Base-by-base conservation (phyloP, 2,888 invertebrate species). In the Gerris lacustris region DNA sequence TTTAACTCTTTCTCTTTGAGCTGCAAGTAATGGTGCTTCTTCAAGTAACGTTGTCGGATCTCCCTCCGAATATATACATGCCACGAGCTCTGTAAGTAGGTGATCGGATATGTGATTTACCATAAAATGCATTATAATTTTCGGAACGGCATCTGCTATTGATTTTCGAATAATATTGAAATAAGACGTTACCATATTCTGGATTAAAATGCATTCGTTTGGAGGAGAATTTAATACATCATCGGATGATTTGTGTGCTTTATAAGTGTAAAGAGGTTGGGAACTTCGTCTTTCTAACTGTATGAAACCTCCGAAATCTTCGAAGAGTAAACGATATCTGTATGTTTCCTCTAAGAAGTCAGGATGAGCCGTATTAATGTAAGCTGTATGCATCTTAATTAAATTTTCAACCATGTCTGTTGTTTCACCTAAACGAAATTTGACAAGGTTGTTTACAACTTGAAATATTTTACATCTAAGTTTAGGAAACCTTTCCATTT, bases 281-380 rank as follows among this genome's bases (percentile, higher is more conserved):
- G 55, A 55, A 55, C 15, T 15, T 15, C 55, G 55, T 55, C 9
- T 11, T 55, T 55, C 55, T 47, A 31, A 17, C 9, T 47, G 69
- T 45, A 67, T 70, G 9, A 45, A 66, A n/a, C 17, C 7, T 6
- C 47, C 31, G 15, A 64, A 69, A 5, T 45, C 44, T 67, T 70
- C 72, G 62, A 66, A 43, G 11, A 55, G 9, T 11, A 55, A 2
- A 9, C 63, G 70, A 7, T 44, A 43, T 9, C 18, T 18, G 17
- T n/a, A 11, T n/a, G 55, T 62, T 63, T 71, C 66, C 69, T 11
- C 55, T 9, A 70, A 76, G 77, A 87, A 87, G 77, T 87, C 87
- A 1, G 87, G 87, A 77, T 87, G 87, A 75, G 84, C 85, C 6
- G 86, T 87, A 79, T 87, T 87, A 73, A 87, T 86, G 78, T 87